phyloP scores from a whole-genome alignment of 2,888 invertebrate genomes.

The Mayetiola destructor region DNA sequence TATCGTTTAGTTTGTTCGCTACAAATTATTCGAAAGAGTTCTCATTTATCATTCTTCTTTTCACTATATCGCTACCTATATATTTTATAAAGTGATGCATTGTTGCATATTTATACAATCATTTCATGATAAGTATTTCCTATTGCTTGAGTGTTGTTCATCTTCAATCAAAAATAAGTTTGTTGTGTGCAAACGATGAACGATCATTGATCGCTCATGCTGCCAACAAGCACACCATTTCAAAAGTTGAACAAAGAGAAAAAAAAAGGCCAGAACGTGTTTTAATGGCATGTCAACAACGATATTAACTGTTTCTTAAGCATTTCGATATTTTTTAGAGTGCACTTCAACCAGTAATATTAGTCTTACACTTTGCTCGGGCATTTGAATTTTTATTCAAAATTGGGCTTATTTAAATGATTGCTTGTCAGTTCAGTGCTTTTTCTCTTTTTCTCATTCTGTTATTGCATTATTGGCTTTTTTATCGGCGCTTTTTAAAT shows the following conservation, averaged over 20 bases:
- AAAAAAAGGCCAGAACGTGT: not conserved
- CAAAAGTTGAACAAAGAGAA: not conserved
- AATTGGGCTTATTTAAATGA: not conserved
- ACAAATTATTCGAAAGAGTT: no score
- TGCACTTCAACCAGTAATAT: constrained; percentile 5
- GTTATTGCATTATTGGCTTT: no score
- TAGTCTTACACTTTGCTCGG: constrained; percentile 10
- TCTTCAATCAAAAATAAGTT: not conserved
- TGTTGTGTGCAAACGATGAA: no score
- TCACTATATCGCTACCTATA: no score
- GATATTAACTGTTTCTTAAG: constrained; percentile 12
- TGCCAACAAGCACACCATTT: not conserved
- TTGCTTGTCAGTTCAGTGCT: not conserved
- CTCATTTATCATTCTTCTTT: no score
- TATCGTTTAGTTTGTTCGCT: no score
- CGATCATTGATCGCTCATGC: not conserved
- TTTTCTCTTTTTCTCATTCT: not conserved
- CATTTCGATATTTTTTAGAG: constrained; percentile 11
- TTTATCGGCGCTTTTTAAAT: no score
- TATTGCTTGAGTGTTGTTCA: not conserved
- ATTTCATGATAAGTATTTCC: constrained; percentile 9
- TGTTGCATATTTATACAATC: not conserved
- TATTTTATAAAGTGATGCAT: constrained; percentile 1
- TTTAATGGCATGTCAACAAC: not conserved
- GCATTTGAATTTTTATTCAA: constrained; percentile 12